Evolutionary conservation across 2,797 vertebrate genomes (phyloP).

Genomic region (Gymnothorax javanicus): DNA sequence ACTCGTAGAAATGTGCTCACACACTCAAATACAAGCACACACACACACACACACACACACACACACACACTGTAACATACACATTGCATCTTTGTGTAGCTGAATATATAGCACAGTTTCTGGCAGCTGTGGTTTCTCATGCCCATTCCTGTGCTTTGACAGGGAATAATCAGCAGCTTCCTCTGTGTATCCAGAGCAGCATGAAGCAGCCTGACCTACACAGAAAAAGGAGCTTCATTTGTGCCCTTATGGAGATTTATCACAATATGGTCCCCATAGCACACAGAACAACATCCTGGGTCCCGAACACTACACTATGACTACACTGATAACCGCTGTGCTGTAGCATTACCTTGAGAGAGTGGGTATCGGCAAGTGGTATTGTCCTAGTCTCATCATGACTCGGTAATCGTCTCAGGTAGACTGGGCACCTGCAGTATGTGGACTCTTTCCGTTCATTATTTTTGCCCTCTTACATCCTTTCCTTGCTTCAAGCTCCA

Average conservation of each 20-base stretch:
- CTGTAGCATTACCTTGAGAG: too few species aligned
- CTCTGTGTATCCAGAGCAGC: conserved; percentile 12
- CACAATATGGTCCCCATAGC: conserved; percentile 5
- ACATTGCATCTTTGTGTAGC: neutral
- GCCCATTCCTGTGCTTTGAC: conserved; percentile 15
- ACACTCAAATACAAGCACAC: neutral
- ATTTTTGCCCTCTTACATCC: too few species aligned
- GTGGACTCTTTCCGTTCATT: too few species aligned
- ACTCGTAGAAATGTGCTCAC: neutral
- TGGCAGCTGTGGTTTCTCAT: neutral
- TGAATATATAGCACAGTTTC: neutral
- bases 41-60: conserved; percentile 8
- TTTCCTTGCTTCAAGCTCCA: too few species aligned
- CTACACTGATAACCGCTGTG: too few species aligned
- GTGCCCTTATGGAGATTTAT: conserved; percentile 33
- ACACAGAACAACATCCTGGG: neutral
- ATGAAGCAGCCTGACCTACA: conserved; percentile 50
- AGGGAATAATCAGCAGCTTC: conserved; percentile 37
- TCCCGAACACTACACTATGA: too few species aligned
- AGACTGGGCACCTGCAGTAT: neutral
- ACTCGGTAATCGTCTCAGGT: neutral
- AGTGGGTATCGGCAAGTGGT: neutral
- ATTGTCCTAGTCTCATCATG: neutral
- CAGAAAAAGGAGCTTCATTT: conserved; percentile 37
- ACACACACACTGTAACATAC: neutral